Evolutionary conservation across 1,140 invertebrate genomes (phyloP).

Genomic region (Papilio polytes): DNA sequence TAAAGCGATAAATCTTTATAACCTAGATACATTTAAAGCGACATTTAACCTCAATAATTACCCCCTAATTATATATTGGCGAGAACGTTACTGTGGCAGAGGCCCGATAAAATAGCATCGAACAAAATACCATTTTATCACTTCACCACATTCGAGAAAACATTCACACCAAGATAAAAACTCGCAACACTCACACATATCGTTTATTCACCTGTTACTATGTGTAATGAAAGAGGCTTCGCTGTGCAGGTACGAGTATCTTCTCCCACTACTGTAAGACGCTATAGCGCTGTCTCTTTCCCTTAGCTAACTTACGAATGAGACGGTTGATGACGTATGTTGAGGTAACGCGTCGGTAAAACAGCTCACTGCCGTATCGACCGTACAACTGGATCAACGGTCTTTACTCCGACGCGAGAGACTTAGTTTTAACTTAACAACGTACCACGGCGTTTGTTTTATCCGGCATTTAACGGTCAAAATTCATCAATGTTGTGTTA

Average conservation of each 20-base stretch:
- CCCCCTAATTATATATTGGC: constrained; percentile 54
- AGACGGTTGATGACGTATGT: constrained; percentile 50
- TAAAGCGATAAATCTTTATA: constrained; percentile 40
- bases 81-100: constrained; percentile 57
- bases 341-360: constrained; percentile 67
- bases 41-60: constrained; percentile 50
- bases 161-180: constrained; percentile 63
- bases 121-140: constrained; percentile 78
- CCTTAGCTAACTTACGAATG: constrained; percentile 45
- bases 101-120: constrained; percentile 61
- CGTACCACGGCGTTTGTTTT: constrained; percentile 68
- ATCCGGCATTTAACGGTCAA: constrained; percentile 59
- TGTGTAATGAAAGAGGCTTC: constrained; percentile 74
- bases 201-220: constrained; percentile 77
- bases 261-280: constrained; percentile 63
- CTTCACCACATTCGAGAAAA: constrained; percentile 70
- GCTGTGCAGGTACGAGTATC: constrained; percentile 71
- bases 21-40: constrained; percentile 42
- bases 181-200: constrained; percentile 67
- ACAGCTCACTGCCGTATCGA: constrained; percentile 73
- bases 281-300: constrained; percentile 54
- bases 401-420: constrained; percentile 72
- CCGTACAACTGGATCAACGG: constrained; percentile 79
- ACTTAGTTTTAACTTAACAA: constrained; percentile 81
- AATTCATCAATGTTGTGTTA: constrained; percentile 71